These are phyloP conservation scores for Acromyrmex heyeri DNA, from an alignment of 1,140 invertebrate species.

Conservation along the genomic window DNA sequence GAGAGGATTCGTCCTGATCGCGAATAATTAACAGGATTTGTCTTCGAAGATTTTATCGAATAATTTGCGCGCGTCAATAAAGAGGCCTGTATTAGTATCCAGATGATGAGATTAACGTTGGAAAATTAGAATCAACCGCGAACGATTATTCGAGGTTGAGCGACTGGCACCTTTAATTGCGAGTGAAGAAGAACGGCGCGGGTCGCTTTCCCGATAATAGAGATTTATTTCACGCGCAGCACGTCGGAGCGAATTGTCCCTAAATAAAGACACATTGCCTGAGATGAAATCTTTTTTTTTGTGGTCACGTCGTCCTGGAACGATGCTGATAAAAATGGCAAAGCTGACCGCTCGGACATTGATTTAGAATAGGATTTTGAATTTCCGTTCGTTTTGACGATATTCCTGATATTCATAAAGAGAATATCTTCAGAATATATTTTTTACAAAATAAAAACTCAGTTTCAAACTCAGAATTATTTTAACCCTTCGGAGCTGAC, in stretches of 20 bases:
- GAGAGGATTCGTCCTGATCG: not conserved
- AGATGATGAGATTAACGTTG: conserved; percentile 14
- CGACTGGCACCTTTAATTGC: conserved; percentile 39
- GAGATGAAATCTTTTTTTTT: conserved; percentile 54
- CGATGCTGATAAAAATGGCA: not conserved
- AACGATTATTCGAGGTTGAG: conserved; percentile 30
- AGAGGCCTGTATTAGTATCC: not conserved
- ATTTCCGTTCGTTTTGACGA: not conserved
- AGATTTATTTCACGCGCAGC: conserved; percentile 46
- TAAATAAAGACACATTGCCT: conserved; percentile 54
- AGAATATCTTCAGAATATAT: not conserved
- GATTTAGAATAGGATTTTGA: not conserved
- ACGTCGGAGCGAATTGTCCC: conserved; percentile 31
- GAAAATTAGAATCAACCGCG: conserved; percentile 24
- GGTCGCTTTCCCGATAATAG: conserved; percentile 51
- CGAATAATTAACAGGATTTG: conserved; percentile 3
- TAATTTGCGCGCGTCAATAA: conserved; percentile 18
- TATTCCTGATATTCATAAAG: not conserved
- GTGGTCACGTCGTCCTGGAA: not conserved
- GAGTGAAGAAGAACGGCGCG: not conserved
- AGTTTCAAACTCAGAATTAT: not conserved
- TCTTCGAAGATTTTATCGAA: not conserved
- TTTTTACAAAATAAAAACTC: not conserved
- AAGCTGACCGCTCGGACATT: not conserved
- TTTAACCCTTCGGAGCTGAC: not conserved